These are phyloP conservation scores for Philaenus spumarius DNA, from an alignment of 1,140 invertebrate species.

Conservation along the genomic window DNA sequence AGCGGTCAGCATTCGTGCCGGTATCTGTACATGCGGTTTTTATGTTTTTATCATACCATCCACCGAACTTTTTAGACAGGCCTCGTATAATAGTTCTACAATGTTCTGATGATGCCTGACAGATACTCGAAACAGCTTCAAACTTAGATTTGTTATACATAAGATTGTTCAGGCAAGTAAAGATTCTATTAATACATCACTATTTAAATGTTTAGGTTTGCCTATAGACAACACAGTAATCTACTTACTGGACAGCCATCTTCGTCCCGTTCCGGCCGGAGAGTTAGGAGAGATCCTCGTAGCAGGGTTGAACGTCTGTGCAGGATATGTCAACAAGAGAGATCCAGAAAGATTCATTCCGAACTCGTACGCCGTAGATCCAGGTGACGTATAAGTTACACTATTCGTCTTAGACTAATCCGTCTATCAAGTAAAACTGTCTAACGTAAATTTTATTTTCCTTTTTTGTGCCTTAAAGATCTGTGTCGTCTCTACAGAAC, in stretches of 20 bases:
- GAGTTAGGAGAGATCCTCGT: slow-evolving; percentile 74
- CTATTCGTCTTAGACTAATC: not conserved
- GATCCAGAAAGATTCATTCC: slow-evolving; percentile 63
- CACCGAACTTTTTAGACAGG: no score
- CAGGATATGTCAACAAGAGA: slow-evolving; percentile 67
- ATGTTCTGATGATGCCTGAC: no score
- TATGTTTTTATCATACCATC: no score
- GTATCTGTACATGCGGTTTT: no score
- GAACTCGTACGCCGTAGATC: slow-evolving; percentile 60
- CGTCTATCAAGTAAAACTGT: not conserved
- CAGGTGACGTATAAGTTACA: slow-evolving; percentile 43
- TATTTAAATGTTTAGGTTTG: slow-evolving; percentile 41
- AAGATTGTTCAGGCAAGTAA: no score
- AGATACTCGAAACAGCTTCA: no score
- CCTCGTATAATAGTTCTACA: no score
- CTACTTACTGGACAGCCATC: slow-evolving; percentile 66
- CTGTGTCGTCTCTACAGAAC: slow-evolving; percentile 65
- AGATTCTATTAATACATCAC: no score
- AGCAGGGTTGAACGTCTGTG: slow-evolving; percentile 65
- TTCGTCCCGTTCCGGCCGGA: slow-evolving; percentile 56
- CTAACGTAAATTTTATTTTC: not conserved
- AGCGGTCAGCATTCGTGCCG: no score
- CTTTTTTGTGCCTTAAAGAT: slow-evolving; percentile 40
- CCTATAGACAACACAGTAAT: slow-evolving; percentile 71
- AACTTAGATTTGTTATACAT: no score